These are phyloP conservation scores for Acanthis flammea DNA, from an alignment of 2,797 vertebrate species.

Conservation along the genomic window DNA sequence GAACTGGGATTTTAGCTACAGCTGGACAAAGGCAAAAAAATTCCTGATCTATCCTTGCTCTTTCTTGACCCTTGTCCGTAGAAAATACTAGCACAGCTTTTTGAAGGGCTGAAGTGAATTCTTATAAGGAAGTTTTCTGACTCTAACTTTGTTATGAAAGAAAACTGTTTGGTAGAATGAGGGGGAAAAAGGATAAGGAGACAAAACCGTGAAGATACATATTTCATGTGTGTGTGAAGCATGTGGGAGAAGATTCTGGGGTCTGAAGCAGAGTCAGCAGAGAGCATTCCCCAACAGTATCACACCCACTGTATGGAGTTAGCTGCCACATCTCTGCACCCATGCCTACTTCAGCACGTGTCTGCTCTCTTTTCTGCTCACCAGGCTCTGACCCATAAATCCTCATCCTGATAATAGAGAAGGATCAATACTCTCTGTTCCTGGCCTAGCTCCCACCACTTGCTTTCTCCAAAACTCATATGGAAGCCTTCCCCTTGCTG, in stretches of 20 bases:
- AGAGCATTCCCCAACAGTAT: not conserved
- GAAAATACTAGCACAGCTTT: not conserved
- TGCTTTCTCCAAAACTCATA: not conserved
- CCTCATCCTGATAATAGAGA: not conserved
- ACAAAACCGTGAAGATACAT: not conserved
- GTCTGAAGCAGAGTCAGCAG: not conserved
- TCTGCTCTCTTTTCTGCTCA: not conserved
- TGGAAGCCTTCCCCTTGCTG: not conserved
- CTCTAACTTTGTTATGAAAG: not conserved
- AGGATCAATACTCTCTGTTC: not conserved
- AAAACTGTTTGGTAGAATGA: not conserved
- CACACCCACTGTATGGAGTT: not conserved
- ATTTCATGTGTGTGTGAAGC: not conserved
- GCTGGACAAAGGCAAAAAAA: not conserved
- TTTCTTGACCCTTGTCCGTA: not conserved
- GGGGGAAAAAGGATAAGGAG: accelerated
- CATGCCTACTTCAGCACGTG: accelerated
- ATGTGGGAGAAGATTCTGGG: not conserved
- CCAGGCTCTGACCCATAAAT: not conserved
- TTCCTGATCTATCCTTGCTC: not conserved
- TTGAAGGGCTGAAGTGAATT: not conserved
- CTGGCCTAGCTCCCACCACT: not conserved
- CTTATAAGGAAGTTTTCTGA: not conserved
- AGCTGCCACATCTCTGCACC: not conserved
- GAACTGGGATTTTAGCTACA: not conserved